Conservation (phyloP, 2,888 invertebrate species). For the Cylloceria caligata region DNA sequence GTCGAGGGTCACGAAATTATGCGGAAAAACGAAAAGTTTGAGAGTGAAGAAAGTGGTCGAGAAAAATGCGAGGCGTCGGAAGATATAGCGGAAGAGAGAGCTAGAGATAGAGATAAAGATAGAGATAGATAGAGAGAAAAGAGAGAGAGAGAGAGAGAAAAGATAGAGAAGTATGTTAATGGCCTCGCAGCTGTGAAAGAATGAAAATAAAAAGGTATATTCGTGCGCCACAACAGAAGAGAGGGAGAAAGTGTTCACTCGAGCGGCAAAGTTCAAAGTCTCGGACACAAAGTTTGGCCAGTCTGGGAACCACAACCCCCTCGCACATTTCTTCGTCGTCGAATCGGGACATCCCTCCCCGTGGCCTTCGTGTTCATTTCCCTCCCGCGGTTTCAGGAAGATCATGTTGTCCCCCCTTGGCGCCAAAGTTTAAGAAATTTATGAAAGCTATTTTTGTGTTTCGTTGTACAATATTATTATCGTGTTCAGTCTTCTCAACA, state of each 20-base stretch:
- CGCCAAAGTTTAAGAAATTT: slow-evolving; percentile 33
- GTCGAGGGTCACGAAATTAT: slow-evolving; percentile 53
- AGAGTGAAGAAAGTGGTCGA: slow-evolving; percentile 60
- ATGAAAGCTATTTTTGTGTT: slow-evolving; percentile 6
- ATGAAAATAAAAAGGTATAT: slow-evolving; percentile 60
- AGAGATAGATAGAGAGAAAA: neutral
- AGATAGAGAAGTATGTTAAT: slow-evolving; percentile 82
- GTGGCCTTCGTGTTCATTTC: slow-evolving; percentile 49
- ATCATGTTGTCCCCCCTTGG: slow-evolving; percentile 53
- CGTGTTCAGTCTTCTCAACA: neutral
- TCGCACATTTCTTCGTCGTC: slow-evolving; percentile 41
- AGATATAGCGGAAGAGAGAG: slow-evolving; percentile 13
- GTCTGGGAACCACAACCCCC: slow-evolving; percentile 55
- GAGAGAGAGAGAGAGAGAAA: slow-evolving; percentile 1
- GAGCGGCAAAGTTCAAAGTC: slow-evolving; percentile 82
- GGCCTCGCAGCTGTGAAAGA: slow-evolving; percentile 76
- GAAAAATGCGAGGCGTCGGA: slow-evolving; percentile 52
- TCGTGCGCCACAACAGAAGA: neutral
- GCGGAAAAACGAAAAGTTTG: slow-evolving; percentile 49
- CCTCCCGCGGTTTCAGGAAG: slow-evolving; percentile 43
- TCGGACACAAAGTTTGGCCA: slow-evolving; percentile 78
- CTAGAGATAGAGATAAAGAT: no score
- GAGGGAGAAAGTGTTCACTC: slow-evolving; percentile 74
- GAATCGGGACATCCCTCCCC: slow-evolving; percentile 54
- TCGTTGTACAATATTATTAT: neutral